A percentile compares a stretch with the other conserved stretches of the same genome.
Evolutionary conservation across 1,140 invertebrate genomes (phyloP).

Genomic region (Drosophila melanica): DNA sequence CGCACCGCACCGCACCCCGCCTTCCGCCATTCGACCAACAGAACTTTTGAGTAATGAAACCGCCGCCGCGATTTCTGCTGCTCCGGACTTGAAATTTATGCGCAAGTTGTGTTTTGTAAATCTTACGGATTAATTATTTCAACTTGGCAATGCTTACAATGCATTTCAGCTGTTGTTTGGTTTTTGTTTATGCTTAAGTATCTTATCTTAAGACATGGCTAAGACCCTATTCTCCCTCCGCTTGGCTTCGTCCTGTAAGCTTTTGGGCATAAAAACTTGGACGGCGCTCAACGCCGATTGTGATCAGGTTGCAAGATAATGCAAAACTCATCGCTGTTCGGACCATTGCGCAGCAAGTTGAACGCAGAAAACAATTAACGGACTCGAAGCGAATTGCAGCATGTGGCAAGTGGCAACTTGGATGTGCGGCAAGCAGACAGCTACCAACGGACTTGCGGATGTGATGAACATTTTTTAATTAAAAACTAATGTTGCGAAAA

Average conservation of each 20-base stretch:
- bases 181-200: conserved; percentile 51
- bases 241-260: not conserved
- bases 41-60: conserved; percentile 75
- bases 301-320: conserved; percentile 12
- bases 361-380: conserved; percentile 54
- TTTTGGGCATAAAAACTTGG: conserved; percentile 14
- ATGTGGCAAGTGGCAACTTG: conserved; percentile 27
- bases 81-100: conserved; percentile 49
- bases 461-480: conserved; percentile 79
- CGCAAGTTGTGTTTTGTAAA: conserved; percentile 65
- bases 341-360: conserved; percentile 37
- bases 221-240: conserved; percentile 11
- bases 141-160: conserved; percentile 78
- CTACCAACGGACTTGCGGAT: conserved; percentile 44
- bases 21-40: conserved; percentile 9
- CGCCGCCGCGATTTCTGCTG: not conserved
- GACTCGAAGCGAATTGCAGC: conserved; percentile 24
- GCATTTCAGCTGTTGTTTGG: conserved; percentile 50
- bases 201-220: conserved; percentile 25
- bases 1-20: not conserved
- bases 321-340: not conserved
- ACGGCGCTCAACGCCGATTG: conserved; percentile 9
- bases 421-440: conserved; percentile 22
- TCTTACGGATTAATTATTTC: conserved; percentile 81
- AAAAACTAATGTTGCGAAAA: conserved; percentile 83